phyloP scores from a whole-genome alignment of 2,113 vertebrate genomes.

The Syngnathus floridae region DNA sequence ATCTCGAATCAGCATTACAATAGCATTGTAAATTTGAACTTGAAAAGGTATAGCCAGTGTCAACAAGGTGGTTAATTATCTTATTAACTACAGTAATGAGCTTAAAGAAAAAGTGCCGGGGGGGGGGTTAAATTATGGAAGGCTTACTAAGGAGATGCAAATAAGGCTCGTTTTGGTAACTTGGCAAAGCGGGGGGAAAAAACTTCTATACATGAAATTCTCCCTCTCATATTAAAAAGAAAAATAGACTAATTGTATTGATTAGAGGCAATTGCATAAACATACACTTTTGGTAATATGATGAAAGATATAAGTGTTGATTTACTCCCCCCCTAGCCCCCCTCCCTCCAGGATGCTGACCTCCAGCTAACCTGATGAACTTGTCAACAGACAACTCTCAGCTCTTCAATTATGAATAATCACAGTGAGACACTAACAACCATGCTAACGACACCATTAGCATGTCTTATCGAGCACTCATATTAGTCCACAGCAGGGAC shows the following conservation, averaged over 20 bases:
- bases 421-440: constrained; percentile 55
- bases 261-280: background rate
- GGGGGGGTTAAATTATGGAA: too few species aligned
- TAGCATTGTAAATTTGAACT: background rate
- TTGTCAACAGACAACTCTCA: constrained; percentile 47
- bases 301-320: background rate
- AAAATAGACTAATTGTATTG: background rate
- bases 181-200: too few species aligned
- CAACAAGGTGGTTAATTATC: background rate
- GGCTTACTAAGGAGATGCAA: background rate
- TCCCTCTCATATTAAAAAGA: too few species aligned
- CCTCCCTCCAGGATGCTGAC: constrained; percentile 40
- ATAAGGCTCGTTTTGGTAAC: background rate
- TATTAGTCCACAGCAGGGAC: constrained; percentile 52
- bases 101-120: background rate
- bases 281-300: background rate
- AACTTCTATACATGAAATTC: too few species aligned
- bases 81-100: background rate
- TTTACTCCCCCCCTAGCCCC: constrained; percentile 13
- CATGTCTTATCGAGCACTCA: constrained; percentile 47
- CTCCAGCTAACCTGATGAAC: constrained; percentile 60
- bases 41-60: background rate
- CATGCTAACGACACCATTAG: constrained; percentile 52
- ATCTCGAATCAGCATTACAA: background rate
- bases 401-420: constrained; percentile 62